Evolutionary conservation across 2,113 vertebrate genomes (phyloP).

Genomic region (Stomatorhinus ivindoensis): DNA sequence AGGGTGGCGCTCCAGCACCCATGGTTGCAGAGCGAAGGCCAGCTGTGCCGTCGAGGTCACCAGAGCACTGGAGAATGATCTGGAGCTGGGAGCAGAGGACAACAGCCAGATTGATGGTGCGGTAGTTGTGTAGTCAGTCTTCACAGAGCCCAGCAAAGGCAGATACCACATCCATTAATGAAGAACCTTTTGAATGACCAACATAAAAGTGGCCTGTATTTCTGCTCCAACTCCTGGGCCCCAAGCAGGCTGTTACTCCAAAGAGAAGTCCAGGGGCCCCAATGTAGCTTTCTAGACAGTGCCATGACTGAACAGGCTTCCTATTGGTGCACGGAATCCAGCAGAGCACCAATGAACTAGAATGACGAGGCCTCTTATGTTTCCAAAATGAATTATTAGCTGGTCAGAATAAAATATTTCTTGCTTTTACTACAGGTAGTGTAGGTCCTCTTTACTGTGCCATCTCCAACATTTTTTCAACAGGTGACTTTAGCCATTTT

Average conservation of each 20-base stretch:
- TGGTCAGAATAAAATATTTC: background rate
- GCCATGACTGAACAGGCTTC: background rate
- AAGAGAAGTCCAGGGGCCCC: background rate
- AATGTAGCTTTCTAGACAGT: background rate
- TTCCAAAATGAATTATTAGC: background rate
- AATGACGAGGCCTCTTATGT: background rate
- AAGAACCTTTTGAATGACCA: background rate
- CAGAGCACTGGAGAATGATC: background rate
- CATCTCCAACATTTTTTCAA: background rate
- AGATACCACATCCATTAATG: background rate
- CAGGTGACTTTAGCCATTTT: background rate
- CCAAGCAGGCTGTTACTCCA: background rate
- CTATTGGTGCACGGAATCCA: background rate
- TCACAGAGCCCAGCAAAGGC: background rate
- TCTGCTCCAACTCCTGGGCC: background rate
- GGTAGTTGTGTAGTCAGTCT: background rate
- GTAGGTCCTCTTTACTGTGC: background rate
- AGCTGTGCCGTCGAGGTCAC: background rate
- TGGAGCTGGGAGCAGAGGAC: background rate
- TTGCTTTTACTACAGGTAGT: background rate
- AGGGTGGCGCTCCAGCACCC: slow-evolving; percentile 73
- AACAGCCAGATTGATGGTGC: background rate
- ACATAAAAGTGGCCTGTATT: background rate
- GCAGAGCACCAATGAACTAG: background rate
- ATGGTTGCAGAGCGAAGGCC: slow-evolving; percentile 66